These are phyloP conservation scores for Microctenopoma steveboyesi DNA, from an alignment of 2,797 vertebrate species.

Conservation along the genomic window DNA sequence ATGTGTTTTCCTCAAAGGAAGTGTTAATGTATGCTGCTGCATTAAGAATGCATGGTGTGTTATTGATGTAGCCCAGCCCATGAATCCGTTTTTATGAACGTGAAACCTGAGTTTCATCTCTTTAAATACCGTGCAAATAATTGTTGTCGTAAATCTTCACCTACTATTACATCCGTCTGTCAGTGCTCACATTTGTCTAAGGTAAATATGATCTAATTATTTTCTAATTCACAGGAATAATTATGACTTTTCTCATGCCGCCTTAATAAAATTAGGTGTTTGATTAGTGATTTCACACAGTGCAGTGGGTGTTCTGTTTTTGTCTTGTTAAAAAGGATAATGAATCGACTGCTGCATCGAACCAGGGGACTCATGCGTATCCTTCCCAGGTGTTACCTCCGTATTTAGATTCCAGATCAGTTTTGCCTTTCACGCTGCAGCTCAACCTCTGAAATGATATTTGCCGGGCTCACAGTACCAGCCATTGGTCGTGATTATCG, in stretches of 20 bases:
- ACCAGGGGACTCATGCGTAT: conserved; percentile 24
- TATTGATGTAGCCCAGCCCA: conserved; percentile 42
- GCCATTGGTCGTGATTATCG: conserved; percentile 33
- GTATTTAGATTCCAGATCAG: conserved; percentile 36
- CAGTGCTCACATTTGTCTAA: conserved; percentile 24
- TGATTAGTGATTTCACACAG: conserved; percentile 63
- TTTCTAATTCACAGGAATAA: conserved; percentile 51
- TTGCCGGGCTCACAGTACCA: conserved; percentile 30
- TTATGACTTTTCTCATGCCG: conserved; percentile 64
- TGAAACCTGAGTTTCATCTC: conserved; percentile 10
- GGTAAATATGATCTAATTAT: conserved; percentile 56
- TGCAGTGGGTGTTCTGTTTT: conserved; percentile 43
- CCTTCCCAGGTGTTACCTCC: conserved; percentile 39
- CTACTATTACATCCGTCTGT: conserved; percentile 17
- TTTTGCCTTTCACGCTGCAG: conserved; percentile 34
- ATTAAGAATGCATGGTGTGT: conserved; percentile 30
- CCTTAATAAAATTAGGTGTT: conserved; percentile 66
- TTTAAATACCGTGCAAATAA: conserved; percentile 32
- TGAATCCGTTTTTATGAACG: conserved; percentile 22
- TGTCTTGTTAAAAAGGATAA: conserved; percentile 54
- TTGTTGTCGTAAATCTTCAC: background rate
- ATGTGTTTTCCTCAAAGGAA: conserved; percentile 5
- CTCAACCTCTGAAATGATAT: conserved; percentile 15
- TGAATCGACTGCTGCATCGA: conserved; percentile 30
- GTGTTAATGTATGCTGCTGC: conserved; percentile 20